phyloP scores from a whole-genome alignment of 2,888 invertebrate genomes.

The Abrostola triplasia region DNA sequence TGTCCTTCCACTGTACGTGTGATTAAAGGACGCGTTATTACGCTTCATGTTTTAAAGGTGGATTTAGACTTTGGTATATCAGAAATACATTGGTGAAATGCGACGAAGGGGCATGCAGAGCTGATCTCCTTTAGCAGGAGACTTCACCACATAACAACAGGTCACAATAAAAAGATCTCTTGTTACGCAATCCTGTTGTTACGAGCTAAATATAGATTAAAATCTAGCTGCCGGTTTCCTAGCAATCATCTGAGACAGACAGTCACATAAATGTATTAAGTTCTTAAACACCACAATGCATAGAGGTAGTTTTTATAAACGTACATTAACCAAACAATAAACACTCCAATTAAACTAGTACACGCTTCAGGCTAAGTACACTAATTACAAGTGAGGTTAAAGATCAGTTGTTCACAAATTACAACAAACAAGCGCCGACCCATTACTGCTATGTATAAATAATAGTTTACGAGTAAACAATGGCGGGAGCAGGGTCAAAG shows the following conservation, averaged over 20 bases:
- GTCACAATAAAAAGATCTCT: too few species aligned
- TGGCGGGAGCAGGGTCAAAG: slow-evolving; percentile 29
- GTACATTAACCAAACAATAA: not conserved
- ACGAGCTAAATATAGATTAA: too few species aligned
- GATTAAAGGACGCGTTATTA: slow-evolving; percentile 35
- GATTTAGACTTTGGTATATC: not conserved
- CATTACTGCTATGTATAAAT: slow-evolving; percentile 26
- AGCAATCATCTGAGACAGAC: too few species aligned
- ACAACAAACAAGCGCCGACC: slow-evolving; percentile 11
- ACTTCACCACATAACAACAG: too few species aligned
- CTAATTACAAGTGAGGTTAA: slow-evolving; percentile 37
- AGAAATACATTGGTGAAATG: not conserved
- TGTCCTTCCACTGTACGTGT: slow-evolving; percentile 31
- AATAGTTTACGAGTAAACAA: slow-evolving; percentile 19
- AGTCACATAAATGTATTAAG: too few species aligned
- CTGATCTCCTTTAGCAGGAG: too few species aligned
- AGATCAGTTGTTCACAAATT: slow-evolving; percentile 38
- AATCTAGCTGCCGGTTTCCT: too few species aligned
- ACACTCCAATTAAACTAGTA: not conserved
- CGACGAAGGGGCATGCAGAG: not conserved
- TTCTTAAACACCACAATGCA: too few species aligned
- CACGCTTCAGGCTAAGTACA: slow-evolving; percentile 22
- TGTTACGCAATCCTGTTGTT: too few species aligned
- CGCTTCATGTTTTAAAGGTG: not conserved
- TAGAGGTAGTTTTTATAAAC: not conserved